Conservation (phyloP, 2,797 vertebrate species). For the Morus bassanus region DNA sequence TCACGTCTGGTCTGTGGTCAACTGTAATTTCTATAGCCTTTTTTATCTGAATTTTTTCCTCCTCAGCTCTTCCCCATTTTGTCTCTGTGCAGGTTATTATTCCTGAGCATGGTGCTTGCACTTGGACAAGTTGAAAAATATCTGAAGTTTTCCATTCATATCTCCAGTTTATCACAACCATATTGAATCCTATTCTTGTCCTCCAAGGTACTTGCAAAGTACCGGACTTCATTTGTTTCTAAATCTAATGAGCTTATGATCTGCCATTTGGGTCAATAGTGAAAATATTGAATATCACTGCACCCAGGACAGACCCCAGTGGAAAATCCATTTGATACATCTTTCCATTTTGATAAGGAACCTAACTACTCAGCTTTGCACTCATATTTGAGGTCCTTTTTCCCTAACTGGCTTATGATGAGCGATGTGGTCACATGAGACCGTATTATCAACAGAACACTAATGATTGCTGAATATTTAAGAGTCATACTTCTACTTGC, state of each 20-base stretch:
- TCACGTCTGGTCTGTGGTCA: not conserved
- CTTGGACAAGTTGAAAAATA: not conserved
- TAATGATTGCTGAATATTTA: not conserved
- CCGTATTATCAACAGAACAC: not conserved
- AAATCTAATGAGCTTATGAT: not conserved
- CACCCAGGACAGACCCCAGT: not conserved
- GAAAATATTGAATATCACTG: not conserved
- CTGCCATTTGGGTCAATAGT: not conserved
- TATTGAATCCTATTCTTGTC: not conserved
- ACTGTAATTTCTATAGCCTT: not conserved
- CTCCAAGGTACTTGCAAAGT: not conserved
- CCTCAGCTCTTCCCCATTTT: not conserved
- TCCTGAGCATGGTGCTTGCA: not conserved
- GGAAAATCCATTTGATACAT: not conserved
- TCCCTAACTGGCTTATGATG: not conserved
- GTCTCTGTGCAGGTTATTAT: not conserved
- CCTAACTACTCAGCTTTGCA: not conserved
- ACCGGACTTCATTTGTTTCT: not conserved
- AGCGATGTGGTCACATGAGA: not conserved
- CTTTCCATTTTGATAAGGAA: not conserved
- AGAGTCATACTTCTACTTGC: not conserved
- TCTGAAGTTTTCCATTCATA: not conserved
- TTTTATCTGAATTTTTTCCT: not conserved
- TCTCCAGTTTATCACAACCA: not conserved
- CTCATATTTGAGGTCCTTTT: not conserved